These are phyloP conservation scores for Acrocephalus scirpaceus DNA, from an alignment of 2,797 vertebrate species.

Conservation along the genomic window DNA sequence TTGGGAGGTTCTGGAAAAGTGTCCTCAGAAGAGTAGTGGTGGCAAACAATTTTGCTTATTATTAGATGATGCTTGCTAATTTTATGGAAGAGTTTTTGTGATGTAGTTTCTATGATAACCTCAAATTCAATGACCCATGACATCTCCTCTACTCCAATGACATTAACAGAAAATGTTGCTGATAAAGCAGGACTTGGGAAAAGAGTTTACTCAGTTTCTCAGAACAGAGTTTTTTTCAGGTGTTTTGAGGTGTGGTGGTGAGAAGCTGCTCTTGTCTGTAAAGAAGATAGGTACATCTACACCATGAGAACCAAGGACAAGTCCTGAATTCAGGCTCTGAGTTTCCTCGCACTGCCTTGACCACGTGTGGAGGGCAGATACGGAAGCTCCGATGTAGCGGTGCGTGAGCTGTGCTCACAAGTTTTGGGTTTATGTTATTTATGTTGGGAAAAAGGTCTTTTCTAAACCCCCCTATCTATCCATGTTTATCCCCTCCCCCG, in stretches of 20 bases:
- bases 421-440: too few relatives aligned
- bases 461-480: too few relatives aligned
- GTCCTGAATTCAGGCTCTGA: background rate
- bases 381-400: too few relatives aligned
- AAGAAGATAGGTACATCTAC: background rate
- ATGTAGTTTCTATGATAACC: background rate
- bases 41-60: background rate
- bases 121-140: background rate
- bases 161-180: background rate
- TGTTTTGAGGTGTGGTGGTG: background rate
- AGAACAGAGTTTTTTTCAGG: background rate
- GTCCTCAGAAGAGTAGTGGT: background rate
- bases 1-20: background rate
- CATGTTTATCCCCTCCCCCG: too few relatives aligned
- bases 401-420: too few relatives aligned
- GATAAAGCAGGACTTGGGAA: background rate
- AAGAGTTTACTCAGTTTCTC: background rate
- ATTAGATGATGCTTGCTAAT: background rate
- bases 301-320: background rate
- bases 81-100: background rate
- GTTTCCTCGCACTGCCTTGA: background rate
- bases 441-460: too few relatives aligned
- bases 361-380: background rate
- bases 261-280: background rate
- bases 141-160: background rate